phyloP scores from a whole-genome alignment of 2,113 vertebrate species.

The Oreochromis niloticus region DNA sequence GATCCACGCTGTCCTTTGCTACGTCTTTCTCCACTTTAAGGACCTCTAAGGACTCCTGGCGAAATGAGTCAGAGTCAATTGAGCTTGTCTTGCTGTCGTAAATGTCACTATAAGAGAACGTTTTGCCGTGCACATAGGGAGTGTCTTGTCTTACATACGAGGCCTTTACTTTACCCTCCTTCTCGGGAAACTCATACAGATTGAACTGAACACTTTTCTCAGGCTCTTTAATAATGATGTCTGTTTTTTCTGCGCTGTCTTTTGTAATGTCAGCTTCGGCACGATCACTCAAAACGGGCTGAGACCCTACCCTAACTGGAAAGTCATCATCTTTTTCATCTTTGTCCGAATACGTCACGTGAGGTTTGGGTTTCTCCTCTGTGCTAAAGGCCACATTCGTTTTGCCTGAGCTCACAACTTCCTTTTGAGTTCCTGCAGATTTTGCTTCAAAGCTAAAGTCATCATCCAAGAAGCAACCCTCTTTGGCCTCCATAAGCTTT shows the following conservation, averaged over 20 bases:
- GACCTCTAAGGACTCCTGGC: slow-evolving; percentile 44
- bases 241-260: slow-evolving; percentile 12
- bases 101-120: slow-evolving; percentile 88
- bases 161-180: slow-evolving; percentile 52
- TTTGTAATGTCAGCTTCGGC: slow-evolving; percentile 24
- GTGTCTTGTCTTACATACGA: slow-evolving; percentile 87
- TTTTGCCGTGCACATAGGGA: slow-evolving; percentile 88
- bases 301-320: slow-evolving; percentile 12
- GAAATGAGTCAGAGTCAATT: slow-evolving; percentile 59
- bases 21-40: slow-evolving; percentile 47
- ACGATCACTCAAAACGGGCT: slow-evolving; percentile 13
- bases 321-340: slow-evolving; percentile 38
- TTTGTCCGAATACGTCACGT: slow-evolving; percentile 59
- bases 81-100: slow-evolving; percentile 80
- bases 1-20: slow-evolving; percentile 2
- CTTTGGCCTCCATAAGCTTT: slow-evolving; percentile 83
- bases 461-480: slow-evolving; percentile 89
- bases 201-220: slow-evolving; percentile 74
- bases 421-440: slow-evolving; percentile 29
- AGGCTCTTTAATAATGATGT: slow-evolving; percentile 31
- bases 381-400: slow-evolving; percentile 24
- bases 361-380: slow-evolving; percentile 38
- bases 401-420: slow-evolving; percentile 25
- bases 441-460: slow-evolving; percentile 68
- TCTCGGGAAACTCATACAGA: slow-evolving; percentile 61